Evolutionary conservation across 2,888 invertebrate genomes (phyloP), one percentile per base, ranked within the genome.

Genomic region (Vesta saturnalis): DNA sequence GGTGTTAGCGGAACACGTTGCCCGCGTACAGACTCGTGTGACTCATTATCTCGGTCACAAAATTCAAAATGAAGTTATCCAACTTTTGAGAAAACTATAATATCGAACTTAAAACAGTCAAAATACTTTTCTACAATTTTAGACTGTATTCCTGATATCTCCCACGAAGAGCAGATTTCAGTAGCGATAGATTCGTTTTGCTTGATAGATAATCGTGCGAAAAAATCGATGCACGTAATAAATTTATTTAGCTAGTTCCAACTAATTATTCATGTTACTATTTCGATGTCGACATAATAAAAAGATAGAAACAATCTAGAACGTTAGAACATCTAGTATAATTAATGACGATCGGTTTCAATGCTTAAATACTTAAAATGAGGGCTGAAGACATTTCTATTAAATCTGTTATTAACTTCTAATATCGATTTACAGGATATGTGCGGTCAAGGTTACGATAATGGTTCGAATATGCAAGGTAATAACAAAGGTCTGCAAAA

Each of bases 61-160:
- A n/a, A 56, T 56, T 56, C 56, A 56, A 56, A 56, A 56, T 56
- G 56, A 56, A 16, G 8, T 56, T 8, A 56, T 56, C 15, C 4
- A 1, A 14, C 12, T 23, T 14, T 1, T 22, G 18, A 56, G 23
- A 5, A 21, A 30, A 56, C 56, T 30, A 30, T 56, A 56, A n/a
- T 56, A 21, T 8, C 18, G 8, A 2, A 2, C 10, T 30, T 30
- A 30, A 30, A 30, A 30, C 10, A 30, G 30, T 4, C 30, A 10
- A 30, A 30, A 30, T 6, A 6, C 16, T 15, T 30, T 6, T 30
- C 6, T 4, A 30, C 10, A 6, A 30, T 30, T 30, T 30, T 30
- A 30, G 30, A 30, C 10, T 30, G 30, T 30, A 30, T 10, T 6
- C 30, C 30, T 30, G 30, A n/a, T n/a, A n/a, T n/a, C n/a, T n/a